These are phyloP conservation scores for Rhinogobius similis DNA, from an alignment of 2,113 vertebrate species.

Conservation along the genomic window DNA sequence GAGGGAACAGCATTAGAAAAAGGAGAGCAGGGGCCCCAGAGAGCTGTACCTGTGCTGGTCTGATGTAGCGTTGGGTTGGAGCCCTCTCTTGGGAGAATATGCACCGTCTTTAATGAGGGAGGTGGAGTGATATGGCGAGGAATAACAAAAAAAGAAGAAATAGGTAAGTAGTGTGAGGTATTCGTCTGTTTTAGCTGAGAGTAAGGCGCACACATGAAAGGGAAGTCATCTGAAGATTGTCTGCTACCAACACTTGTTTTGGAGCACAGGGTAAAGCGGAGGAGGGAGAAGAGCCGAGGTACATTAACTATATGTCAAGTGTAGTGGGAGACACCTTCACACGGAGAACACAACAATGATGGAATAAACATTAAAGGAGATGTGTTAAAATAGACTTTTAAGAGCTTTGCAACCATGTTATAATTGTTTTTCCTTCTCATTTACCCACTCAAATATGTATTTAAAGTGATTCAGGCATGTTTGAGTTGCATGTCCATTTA, in stretches of 20 bases:
- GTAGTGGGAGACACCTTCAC: constrained; percentile 62
- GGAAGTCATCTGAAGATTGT: constrained; percentile 68
- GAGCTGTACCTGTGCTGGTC: constrained; percentile 76
- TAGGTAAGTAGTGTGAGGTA: constrained; percentile 65
- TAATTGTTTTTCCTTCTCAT: no score
- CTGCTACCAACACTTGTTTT: constrained; percentile 70
- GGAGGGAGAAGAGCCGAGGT: constrained; percentile 42
- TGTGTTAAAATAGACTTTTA: background rate
- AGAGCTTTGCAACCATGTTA: no score
- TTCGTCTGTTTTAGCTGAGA: constrained; percentile 71
- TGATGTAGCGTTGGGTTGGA: constrained; percentile 62
- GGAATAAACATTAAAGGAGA: constrained; percentile 6
- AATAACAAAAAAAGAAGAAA: constrained; percentile 66
- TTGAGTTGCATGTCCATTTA: no score
- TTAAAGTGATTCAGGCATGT: no score
- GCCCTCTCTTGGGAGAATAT: constrained; percentile 75
- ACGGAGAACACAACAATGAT: constrained; percentile 6
- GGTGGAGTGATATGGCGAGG: constrained; percentile 67
- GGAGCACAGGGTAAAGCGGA: constrained; percentile 60
- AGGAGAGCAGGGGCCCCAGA: constrained; percentile 66
- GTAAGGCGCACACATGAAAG: constrained; percentile 66
- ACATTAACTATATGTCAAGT: constrained; percentile 71
- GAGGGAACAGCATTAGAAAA: constrained; percentile 63
- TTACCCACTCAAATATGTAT: no score
- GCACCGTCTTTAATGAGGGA: constrained; percentile 77